Base-by-base conservation (phyloP, 2,888 invertebrate genomes). In the Drosophila formosana region DNA sequence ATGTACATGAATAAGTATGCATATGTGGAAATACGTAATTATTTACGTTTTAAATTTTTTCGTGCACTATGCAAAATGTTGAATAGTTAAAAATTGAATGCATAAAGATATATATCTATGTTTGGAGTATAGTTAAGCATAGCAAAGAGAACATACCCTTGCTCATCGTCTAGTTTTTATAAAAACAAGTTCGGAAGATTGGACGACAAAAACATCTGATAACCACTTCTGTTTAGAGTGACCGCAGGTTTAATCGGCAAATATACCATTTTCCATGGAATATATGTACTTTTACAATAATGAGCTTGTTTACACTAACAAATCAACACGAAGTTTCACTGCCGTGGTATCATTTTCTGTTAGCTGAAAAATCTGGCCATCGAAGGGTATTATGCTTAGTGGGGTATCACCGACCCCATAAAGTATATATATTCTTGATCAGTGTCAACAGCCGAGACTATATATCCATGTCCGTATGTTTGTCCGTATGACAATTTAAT, bases 71-170 rank as follows among this genome's bases (percentile, higher is more conserved):
- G 41, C 28, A 1, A 0, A 41, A 4, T 11, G 11, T 18, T 41
- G 6, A 41, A n/a, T 9, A 2, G 28, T 6, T 11, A 3, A 6
- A 39, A 2, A 41, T 7, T 13, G 11, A 9, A 18, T 18, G 9
- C 28, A 52, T 39, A 41, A 5, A 28, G 4, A 28, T 28, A 28
- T 7, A 37, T 37, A 37, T 37, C n/a, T 37, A 37, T 1, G 18
- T 18, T 8, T 32, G 0, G 6, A 46, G 11, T 13, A 13, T 6
- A 46, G n/a, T 25, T 13, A 0, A 6, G 26, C 11, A 13, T 11
- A 34, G 4, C 3, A 7, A 23, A 18, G 8, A 37, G 37, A 47
- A 78, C 78, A 9, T 72, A 75, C 75, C 78, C 75, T 72, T 75
- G 18, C 34, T 60, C 53, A 52, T 58, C 49, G 62, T 46, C 52